Base-by-base conservation (phyloP, 2,888 invertebrate genomes). In the Boloria euphrosyne region DNA sequence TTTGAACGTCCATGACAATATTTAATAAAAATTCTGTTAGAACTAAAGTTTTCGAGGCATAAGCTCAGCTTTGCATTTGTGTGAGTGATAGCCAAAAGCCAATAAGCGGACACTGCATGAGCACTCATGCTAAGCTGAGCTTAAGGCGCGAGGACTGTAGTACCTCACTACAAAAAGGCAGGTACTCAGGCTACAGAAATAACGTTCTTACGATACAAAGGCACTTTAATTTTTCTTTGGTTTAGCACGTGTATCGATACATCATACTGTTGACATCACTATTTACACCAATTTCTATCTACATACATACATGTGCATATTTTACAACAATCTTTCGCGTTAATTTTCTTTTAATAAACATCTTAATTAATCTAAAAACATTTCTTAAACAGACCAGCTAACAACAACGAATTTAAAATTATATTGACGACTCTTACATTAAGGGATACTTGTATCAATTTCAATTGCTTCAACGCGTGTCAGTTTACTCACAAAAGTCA, bases 171-270 rank as follows among this genome's bases (percentile, higher is more conserved):
- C n/a, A 43, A 17, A 31, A 38, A 5, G 5, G 10, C 13, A 58
- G n/a, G 58, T 47, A 58, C 27, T 47, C 47, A 13, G n/a, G 58
- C 47, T 31, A 47, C 16, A 66, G 44, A 55, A 53, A 16, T 38
- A 61, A 51, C 47, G 54, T 46, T 61, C 53, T 67, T 69, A 72
- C 62, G 63, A 73, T 75, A 76, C 71, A 73, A 75, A 80, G 80
- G 80, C 80, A 80, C 80, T 80, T 77, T 51, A 43, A 64, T 68
- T 69, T 73, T 65, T 76, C 77, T 78, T 79, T 79, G 79, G 77
- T 77, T 72, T 73, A 73, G 70, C 67, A 71, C 55, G 47, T 59
- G 67, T 66, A 67, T 68, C 61, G 61, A 69, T 57, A 60, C 50
- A 62, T n/a, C n/a, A n/a, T n/a, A n/a, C n/a, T n/a, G 38, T 59